A percentile compares a stretch with the other conserved stretches of the same genome.
phyloP scores from a whole-genome alignment of 2,797 vertebrate species.

The Microctenopoma steveboyesi region DNA sequence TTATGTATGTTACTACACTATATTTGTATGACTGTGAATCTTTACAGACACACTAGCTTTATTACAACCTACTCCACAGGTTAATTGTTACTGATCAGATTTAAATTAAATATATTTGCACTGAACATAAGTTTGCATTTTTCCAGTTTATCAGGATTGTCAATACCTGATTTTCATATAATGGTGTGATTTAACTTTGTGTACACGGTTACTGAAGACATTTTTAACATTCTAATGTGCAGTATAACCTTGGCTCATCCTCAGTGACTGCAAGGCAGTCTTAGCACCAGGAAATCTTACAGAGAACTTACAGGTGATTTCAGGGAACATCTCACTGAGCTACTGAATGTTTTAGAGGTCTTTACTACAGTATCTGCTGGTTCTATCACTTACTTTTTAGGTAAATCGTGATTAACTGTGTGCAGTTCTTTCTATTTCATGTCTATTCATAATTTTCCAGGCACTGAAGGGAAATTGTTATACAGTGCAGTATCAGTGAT shows the following conservation, averaged over 20 bases:
- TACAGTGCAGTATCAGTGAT: conserved; percentile 25
- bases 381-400: conserved; percentile 1
- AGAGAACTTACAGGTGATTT: too few relatives aligned
- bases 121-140: too few relatives aligned
- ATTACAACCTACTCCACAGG: too few relatives aligned
- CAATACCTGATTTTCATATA: too few relatives aligned
- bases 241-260: too few relatives aligned
- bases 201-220: background rate
- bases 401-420: conserved; percentile 10
- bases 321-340: background rate
- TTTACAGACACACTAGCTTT: too few relatives aligned
- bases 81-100: too few relatives aligned
- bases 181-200: background rate
- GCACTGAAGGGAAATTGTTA: conserved; percentile 34
- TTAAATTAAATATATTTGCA: too few relatives aligned
- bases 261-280: too few relatives aligned
- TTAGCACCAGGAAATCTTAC: too few relatives aligned
- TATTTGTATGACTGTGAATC: background rate
- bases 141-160: too few relatives aligned
- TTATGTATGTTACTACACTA: background rate
- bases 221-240: background rate
- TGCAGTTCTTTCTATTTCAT: conserved; percentile 12
- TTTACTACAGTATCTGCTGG: background rate
- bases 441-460: conserved; percentile 30
- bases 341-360: background rate